Percentiles rank a stretch among this genome's conserved stretches.
Evolutionary conservation across 2,888 invertebrate species (phyloP).

Genomic region (Tenthredo livida): DNA sequence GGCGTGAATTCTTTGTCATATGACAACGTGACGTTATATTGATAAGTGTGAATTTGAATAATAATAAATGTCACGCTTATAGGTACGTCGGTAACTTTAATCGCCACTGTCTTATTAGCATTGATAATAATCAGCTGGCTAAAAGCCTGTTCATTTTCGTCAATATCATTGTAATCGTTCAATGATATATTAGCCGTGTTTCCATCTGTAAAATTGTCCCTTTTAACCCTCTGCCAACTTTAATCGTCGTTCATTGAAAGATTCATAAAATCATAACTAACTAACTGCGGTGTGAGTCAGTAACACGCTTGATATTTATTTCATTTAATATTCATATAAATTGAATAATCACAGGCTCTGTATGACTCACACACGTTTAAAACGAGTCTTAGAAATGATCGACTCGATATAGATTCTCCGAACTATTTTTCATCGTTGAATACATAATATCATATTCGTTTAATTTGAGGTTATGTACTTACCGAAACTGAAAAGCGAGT

Average conservation of each 20-base stretch:
- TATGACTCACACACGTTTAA: neutral
- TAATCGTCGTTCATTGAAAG: neutral
- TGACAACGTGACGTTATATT: slow-evolving; percentile 81
- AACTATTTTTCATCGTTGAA: neutral
- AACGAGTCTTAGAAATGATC: neutral
- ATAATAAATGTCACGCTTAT: slow-evolving; percentile 80
- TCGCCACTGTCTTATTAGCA: slow-evolving; percentile 68
- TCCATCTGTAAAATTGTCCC: slow-evolving; percentile 60
- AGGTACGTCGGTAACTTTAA: slow-evolving; percentile 78
- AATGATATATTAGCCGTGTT: slow-evolving; percentile 64
- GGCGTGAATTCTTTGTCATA: slow-evolving; percentile 73
- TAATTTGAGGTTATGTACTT: slow-evolving; percentile 33
- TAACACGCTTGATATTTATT: neutral
- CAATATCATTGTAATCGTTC: slow-evolving; percentile 63
- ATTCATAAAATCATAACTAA: neutral
- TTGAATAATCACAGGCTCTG: neutral
- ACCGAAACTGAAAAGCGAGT: slow-evolving; percentile 12
- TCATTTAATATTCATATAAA: neutral
- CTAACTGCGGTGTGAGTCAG: neutral
- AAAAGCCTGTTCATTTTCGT: slow-evolving; percentile 67
- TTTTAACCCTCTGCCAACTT: neutral
- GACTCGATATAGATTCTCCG: neutral
- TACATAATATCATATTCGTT: neutral
- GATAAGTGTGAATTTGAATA: slow-evolving; percentile 84
- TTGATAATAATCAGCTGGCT: slow-evolving; percentile 63